Evolutionary conservation across 2,113 vertebrate genomes (phyloP), one percentile per base, ranked within the genome.

Genomic region (Clupea harengus): DNA sequence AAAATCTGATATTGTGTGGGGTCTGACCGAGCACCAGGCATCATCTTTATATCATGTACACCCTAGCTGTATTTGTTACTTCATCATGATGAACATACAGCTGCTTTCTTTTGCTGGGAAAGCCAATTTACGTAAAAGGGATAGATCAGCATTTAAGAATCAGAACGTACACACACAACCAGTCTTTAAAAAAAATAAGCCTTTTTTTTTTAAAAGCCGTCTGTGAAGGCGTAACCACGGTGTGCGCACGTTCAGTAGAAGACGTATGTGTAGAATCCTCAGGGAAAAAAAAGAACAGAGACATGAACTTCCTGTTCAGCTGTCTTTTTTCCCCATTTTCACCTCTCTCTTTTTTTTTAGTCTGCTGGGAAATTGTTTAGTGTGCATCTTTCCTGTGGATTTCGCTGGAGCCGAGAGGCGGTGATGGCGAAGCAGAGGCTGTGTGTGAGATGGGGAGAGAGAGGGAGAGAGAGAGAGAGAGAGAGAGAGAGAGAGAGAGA

Each of bases 261-360:
- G 25, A 32, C 8, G 25, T 28, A 32, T 11, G 64, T 72, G 64
- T 72, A 72, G 25, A 72, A 72, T 28, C 1, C 25, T 72, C 64
- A 72, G 64, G 64, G n/a, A n/a, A 72, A 72, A 72, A 72, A 72
- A 32, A 72, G 64, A 72, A 32, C 64, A 72, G 64, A 72, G 32
- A 72, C 7, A 72, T 72, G n/a, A 25, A 72, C 25, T 72, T 72
- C 64, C 64, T 72, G 64, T 72, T 72, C 64, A 72, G 64, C 64
- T 72, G 64, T 25, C 0, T 72, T 72, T 72, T 13, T 25, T n/a
- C 28, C 64, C 10, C 28, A 3, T 72, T 32, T 72, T 11, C 64
- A 22, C 39, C 39, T 39, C 39, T 39, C n/a, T 13, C 25, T 32
- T 15, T 32, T 72, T 32, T 32, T 72, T 32, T 72, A 67, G 60